A percentile compares a stretch with the other conserved stretches of the same genome.
These are phyloP conservation scores for Tyrophagus putrescentiae DNA, from an alignment of 1,140 invertebrate genomes.

Conservation along the genomic window DNA sequence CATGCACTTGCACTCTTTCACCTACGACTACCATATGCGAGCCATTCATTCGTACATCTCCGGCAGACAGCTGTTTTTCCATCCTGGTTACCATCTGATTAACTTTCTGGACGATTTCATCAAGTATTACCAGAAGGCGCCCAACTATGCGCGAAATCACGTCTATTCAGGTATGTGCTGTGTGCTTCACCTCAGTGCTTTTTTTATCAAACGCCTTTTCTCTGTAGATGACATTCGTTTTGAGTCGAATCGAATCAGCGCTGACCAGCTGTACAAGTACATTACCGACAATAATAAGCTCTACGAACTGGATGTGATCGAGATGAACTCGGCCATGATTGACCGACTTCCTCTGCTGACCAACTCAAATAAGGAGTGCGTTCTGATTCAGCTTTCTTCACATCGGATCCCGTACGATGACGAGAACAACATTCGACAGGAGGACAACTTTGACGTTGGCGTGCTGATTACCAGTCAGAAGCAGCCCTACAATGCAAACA, in stretches of 20 bases:
- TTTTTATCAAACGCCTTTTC: no score
- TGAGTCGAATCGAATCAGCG: conserved; percentile 43
- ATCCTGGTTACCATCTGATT: conserved; percentile 54
- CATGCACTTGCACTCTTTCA: conserved; percentile 70
- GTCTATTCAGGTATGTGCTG: conserved; percentile 46
- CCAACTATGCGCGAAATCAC: conserved; percentile 63
- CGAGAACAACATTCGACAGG: conserved; percentile 45
- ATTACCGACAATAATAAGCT: conserved; percentile 51
- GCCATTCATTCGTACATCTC: conserved; percentile 54
- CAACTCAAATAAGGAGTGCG: conserved; percentile 38
- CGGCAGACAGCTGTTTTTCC: conserved; percentile 44
- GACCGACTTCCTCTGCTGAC: neutral
- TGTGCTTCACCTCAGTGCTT: neutral
- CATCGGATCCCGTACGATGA: conserved; percentile 46
- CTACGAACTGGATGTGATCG: conserved; percentile 51
- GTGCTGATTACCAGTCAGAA: conserved; percentile 43
- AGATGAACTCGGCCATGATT: conserved; percentile 42
- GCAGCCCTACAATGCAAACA: conserved; percentile 29
- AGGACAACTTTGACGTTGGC: conserved; percentile 52
- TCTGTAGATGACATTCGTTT: conserved; percentile 14
- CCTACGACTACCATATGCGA: conserved; percentile 68
- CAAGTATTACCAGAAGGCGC: conserved; percentile 65
- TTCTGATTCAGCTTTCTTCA: conserved; percentile 42
- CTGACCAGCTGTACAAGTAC: conserved; percentile 53
- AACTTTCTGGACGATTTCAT: conserved; percentile 66